Base-by-base conservation (phyloP, 1,140 invertebrate species). In the Aphelinus atriplicis region DNA sequence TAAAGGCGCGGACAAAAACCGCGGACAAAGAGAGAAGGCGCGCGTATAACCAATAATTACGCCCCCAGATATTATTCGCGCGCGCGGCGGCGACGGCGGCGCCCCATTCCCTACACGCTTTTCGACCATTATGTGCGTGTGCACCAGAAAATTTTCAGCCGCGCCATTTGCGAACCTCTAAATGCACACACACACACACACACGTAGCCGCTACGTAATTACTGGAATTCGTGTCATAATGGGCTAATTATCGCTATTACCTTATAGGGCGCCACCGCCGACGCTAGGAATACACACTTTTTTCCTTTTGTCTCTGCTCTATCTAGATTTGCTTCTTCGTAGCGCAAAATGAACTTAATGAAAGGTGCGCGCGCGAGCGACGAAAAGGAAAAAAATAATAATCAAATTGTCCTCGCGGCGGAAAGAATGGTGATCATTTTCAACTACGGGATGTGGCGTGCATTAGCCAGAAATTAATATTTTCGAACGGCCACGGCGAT, bases 161-260 rank as follows among this genome's bases (percentile, higher is more conserved):
- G 46, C 26, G 26, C 26, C 26, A 26, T 26, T 26, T 26, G 26
- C 26, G 26, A 26, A 26, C 26, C 26, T 26, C 10, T n/a, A 47
- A 57, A 26, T 26, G 26, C 26, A 26, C 26, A 26, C 26, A 26
- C 26, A 26, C 26, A 26, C 26, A 26, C 26, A 26, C 26, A 26
- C 58, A 66, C 64, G 51, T 7, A 10, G 46, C 46, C 26, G 26
- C 4, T 43, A 2, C 1, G 43, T 64, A 73, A 73, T 66, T 66
- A 73, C 26, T 43, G n/a, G 45, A 65, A 66, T 66, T 60, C 53
- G 63, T 73, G 64, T 73, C 46, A 66, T 66, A 66, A 66, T 73
- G 26, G 6, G 7, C 63, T 60, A 66, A 73, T 73, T 66, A 66
- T 60, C 63, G 47, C 6, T 56, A 45, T 73, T 66, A 43, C 50